A percentile compares a stretch with the other conserved stretches of the same genome.
Evolutionary conservation across 2,888 invertebrate genomes (phyloP).

Genomic region (Pachydiplax longipennis): DNA sequence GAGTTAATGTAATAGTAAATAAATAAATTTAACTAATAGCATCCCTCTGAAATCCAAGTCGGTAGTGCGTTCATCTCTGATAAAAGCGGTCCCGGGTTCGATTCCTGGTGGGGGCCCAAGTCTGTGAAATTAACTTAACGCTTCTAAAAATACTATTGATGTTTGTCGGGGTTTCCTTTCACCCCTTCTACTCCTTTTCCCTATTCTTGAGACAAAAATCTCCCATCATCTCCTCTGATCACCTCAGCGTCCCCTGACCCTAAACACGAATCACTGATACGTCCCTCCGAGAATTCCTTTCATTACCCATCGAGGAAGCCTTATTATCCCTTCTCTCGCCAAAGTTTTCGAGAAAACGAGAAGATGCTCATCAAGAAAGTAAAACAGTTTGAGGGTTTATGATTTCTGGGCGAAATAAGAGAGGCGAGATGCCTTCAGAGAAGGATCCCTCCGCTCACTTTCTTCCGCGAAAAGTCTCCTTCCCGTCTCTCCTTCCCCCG

Average conservation of each 20-base stretch:
- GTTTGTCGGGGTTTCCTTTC: neutral
- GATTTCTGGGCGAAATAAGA: conserved; percentile 35
- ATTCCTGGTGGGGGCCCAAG: no score
- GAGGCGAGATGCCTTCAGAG: neutral
- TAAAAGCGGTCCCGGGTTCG: no score
- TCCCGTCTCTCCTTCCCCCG: neutral
- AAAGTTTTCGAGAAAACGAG: conserved; percentile 24
- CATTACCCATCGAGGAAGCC: conserved; percentile 10
- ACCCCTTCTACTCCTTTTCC: neutral
- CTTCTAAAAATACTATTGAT: no score
- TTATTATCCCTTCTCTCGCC: neutral
- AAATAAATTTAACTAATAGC: no score
- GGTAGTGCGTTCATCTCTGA: no score
- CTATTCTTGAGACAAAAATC: no score
- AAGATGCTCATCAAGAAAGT: conserved; percentile 26
- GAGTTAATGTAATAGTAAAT: no score
- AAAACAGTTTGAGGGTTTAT: conserved; percentile 14
- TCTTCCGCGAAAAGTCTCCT: neutral
- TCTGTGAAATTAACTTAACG: no score
- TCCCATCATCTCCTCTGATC: neutral
- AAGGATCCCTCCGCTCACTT: neutral
- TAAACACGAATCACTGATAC: neutral
- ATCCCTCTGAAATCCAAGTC: no score
- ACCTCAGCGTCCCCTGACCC: no score
- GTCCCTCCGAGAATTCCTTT: neutral